Evolutionary conservation across 92 coral and sea anemone genomes (phyloP).

Genomic region (Zoanthus sansibaricus): DNA sequence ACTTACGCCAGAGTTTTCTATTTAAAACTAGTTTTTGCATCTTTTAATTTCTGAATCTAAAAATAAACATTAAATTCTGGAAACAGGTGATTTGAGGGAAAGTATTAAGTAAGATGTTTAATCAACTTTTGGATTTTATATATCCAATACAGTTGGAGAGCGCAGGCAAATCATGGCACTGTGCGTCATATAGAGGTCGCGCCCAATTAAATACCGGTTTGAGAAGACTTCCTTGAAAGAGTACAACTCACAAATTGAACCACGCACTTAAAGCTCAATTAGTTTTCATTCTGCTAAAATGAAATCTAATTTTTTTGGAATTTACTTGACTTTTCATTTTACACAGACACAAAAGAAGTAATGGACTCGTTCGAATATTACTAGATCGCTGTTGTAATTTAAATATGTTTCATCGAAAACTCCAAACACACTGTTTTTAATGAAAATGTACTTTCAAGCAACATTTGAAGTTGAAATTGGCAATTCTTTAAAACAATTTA

Average conservation of each 20-base stretch:
- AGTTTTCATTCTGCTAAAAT: neutral
- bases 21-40: neutral
- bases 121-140: slow-evolving; percentile 21
- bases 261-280: neutral
- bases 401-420: neutral
- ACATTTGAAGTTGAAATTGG: no score
- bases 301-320: neutral
- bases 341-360: neutral
- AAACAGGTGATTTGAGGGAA: slow-evolving; percentile 25
- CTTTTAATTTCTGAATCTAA: neutral
- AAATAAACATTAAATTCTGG: neutral
- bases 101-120: slow-evolving; percentile 1
- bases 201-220: neutral
- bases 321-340: neutral
- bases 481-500: no score
- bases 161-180: neutral
- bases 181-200: slow-evolving; percentile 1
- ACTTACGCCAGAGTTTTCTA: neutral
- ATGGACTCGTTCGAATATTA: neutral
- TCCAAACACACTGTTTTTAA: no score
- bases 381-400: neutral
- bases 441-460: no score
- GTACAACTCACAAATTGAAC: neutral
- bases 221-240: neutral
- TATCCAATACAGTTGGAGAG: neutral